Conservation (phyloP, 2,113 vertebrate genomes). For the Periophthalmus modestus region DNA sequence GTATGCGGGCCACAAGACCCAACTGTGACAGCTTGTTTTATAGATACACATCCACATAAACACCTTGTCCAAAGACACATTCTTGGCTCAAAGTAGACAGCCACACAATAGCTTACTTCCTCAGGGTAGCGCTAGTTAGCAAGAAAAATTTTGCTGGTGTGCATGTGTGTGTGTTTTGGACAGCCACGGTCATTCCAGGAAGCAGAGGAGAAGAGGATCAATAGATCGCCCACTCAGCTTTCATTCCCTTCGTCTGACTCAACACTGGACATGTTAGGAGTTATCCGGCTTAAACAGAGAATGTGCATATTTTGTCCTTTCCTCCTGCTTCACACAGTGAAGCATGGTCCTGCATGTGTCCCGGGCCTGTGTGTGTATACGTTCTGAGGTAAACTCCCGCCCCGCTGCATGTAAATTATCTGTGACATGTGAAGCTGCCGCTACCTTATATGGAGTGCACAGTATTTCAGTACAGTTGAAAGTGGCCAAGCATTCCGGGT, state of each 20-base stretch:
- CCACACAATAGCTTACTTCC: conserved; percentile 69
- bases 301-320: conserved; percentile 40
- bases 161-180: conserved; percentile 45
- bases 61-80: conserved; percentile 51
- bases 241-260: conserved; percentile 73
- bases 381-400: conserved; percentile 75
- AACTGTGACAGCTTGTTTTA: conserved; percentile 63
- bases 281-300: conserved; percentile 55
- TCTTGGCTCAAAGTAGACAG: conserved; percentile 58
- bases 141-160: conserved; percentile 45
- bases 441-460: conserved; percentile 87
- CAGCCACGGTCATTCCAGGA: conserved; percentile 69
- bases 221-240: conserved; percentile 74
- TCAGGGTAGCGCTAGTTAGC: conserved; percentile 64
- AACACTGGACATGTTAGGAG: conserved; percentile 66
- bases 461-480: conserved; percentile 81
- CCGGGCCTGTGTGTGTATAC: conserved; percentile 24
- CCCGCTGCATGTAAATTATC: conserved; percentile 82
- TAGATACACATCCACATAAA: conserved; percentile 33
- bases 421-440: conserved; percentile 84
- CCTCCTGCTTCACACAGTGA: conserved; percentile 46
- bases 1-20: conserved; percentile 45
- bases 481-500: conserved; percentile 82
- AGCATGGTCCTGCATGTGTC: conserved; percentile 57
- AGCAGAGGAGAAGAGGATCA: conserved; percentile 67